Percentiles rank a stretch among this genome's conserved stretches.
Evolutionary conservation across 2,113 vertebrate species (phyloP).

Genomic region (Xerus inauris): DNA sequence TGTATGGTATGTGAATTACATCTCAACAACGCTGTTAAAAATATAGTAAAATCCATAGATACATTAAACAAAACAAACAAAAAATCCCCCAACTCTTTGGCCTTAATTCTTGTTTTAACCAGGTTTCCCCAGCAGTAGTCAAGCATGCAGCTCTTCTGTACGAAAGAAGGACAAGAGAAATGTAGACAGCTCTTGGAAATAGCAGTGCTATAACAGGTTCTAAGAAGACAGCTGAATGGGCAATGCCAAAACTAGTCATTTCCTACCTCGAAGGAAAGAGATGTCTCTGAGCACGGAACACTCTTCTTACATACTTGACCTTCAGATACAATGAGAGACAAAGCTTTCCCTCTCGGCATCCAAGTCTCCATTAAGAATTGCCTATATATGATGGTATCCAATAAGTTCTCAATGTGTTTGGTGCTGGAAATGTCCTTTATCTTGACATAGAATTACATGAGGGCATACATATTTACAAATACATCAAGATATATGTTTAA

Average conservation of each 20-base stretch:
- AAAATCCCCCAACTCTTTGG: not conserved
- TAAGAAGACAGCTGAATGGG: not conserved
- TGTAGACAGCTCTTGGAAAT: not conserved
- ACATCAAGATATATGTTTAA: not conserved
- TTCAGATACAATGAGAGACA: not conserved
- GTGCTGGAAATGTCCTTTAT: not conserved
- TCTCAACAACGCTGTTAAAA: not conserved
- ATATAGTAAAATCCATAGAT: not conserved
- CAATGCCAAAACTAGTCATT: not conserved
- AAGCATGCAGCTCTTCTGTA: not conserved
- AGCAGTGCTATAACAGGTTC: not conserved
- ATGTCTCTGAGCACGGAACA: not conserved
- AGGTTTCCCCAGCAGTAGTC: not conserved
- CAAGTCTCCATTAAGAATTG: not conserved
- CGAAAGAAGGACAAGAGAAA: not conserved
- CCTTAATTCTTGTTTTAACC: not conserved
- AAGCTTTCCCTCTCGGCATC: not conserved
- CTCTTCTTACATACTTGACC: not conserved
- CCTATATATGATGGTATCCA: not conserved
- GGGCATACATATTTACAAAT: not conserved
- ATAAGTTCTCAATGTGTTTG: not conserved
- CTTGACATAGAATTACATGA: not conserved
- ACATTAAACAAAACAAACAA: not conserved
- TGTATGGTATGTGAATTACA: not conserved
- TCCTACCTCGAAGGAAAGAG: not conserved